Evolutionary conservation across 2,113 vertebrate species (phyloP), one percentile per base, ranked within the genome.

Genomic region (Rhinolophus ferrumequinum): DNA sequence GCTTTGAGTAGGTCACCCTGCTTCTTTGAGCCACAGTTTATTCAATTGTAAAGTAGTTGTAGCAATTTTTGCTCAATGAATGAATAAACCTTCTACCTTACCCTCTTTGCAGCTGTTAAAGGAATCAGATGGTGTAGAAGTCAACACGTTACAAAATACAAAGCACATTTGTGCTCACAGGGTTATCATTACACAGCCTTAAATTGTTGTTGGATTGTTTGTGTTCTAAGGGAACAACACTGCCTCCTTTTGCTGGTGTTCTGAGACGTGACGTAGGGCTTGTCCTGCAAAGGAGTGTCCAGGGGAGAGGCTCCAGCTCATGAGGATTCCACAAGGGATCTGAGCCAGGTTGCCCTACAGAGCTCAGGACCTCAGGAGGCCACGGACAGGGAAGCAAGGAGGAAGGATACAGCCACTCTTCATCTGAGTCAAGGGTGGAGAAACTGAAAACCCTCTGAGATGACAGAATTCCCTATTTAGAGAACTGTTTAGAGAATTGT

Each of bases 21-120:
- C 79, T 81, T 76, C 26, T 56, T 8, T 60, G 60, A 91, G 77
- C 24, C 66, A 93, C 60, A 2, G 44, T 90, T 84, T 64, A 79
- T 22, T 64, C 72, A 12, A n/a, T 0, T 67, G 15, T 77, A 50
- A 88, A 80, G 41, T 60, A 76, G 15, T 89, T n/a, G 24, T 14
- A 52, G 62, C 41, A 21, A 21, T 77, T 69, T 75, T 62, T 89
- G 72, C 66, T 83, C 52, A 22, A 5, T 47, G 72, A 50, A 35
- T 28, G 24, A 54, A 13, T 64, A 13, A 83, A 26, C 28, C 75
- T 19, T 67, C 22, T 0, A 10, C 30, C 8, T 28, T 35, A 90
- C 3, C 18, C 8, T 1, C 19, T 72, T 28, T 30, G 6, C 41
- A 69, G 41, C 35, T 62, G 13, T 88, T 69, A 35, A 81, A 41